Evolutionary conservation across 1,140 invertebrate genomes (phyloP).

Genomic region (Brachionus koreanus): DNA sequence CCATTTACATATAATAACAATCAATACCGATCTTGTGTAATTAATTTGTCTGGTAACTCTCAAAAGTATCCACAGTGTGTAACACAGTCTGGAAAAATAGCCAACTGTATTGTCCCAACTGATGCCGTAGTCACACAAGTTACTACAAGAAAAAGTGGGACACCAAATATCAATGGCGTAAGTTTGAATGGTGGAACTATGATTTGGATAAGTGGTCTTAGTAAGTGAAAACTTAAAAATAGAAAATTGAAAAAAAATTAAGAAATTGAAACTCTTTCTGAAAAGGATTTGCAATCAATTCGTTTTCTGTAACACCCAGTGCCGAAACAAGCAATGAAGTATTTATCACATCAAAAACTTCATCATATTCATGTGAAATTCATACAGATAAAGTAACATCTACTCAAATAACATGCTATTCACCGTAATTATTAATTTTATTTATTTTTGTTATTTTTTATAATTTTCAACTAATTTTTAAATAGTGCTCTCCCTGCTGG

Average conservation of each 20-base stretch:
- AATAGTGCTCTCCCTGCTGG: constrained; percentile 7
- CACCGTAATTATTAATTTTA: constrained; percentile 17
- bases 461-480: neutral
- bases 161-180: neutral
- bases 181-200: constrained; percentile 30
- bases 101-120: constrained; percentile 28
- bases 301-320: neutral
- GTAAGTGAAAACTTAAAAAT: neutral
- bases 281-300: constrained; percentile 2
- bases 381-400: constrained; percentile 30
- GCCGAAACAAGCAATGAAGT: neutral
- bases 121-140: neutral
- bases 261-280: neutral
- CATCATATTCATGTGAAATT: constrained; percentile 7
- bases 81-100: neutral
- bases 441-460: neutral
- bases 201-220: neutral
- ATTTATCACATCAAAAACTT: neutral
- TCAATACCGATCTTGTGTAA: neutral
- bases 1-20: constrained; percentile 18
- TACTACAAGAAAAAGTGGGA: neutral
- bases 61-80: neutral
- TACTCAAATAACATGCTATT: constrained; percentile 24
- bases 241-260: neutral
- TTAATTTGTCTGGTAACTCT: neutral